Conservation (phyloP, 2,113 vertebrate genomes). For the Cheilinus undulatus region DNA sequence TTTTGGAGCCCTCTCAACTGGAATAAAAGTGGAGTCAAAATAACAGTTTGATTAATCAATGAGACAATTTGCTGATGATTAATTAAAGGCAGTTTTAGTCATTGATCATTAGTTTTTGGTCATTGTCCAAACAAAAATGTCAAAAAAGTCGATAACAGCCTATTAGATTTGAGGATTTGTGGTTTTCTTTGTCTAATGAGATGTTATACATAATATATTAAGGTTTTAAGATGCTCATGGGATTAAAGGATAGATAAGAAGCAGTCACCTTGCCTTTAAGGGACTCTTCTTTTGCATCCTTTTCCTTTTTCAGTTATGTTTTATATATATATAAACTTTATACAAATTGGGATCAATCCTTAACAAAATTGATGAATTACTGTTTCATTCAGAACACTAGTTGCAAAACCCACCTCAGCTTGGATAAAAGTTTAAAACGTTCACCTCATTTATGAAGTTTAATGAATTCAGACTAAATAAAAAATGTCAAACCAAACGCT, state of each 20-base stretch:
- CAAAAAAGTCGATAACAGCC: neutral
- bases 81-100: neutral
- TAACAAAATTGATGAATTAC: neutral
- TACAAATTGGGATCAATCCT: neutral
- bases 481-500: constrained; percentile 24
- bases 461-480: constrained; percentile 47
- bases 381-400: neutral
- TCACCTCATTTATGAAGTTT: constrained; percentile 1
- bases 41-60: neutral
- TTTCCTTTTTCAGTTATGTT: neutral
- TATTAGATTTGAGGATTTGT: neutral
- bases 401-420: neutral
- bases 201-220: neutral
- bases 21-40: neutral
- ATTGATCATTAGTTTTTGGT: neutral
- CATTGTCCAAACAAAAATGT: neutral
- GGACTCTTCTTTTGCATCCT: neutral
- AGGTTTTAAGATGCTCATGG: neutral
- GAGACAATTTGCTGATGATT: neutral
- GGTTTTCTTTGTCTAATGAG: neutral
- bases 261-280: too few species aligned
- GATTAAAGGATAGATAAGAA: neutral
- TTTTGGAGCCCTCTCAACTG: constrained; percentile 3
- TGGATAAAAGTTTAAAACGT: neutral
- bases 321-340: neutral